A percentile compares a stretch with the other conserved stretches of the same genome.
phyloP scores from a whole-genome alignment of 2,888 invertebrate species.

The Herminia tarsipennalis region DNA sequence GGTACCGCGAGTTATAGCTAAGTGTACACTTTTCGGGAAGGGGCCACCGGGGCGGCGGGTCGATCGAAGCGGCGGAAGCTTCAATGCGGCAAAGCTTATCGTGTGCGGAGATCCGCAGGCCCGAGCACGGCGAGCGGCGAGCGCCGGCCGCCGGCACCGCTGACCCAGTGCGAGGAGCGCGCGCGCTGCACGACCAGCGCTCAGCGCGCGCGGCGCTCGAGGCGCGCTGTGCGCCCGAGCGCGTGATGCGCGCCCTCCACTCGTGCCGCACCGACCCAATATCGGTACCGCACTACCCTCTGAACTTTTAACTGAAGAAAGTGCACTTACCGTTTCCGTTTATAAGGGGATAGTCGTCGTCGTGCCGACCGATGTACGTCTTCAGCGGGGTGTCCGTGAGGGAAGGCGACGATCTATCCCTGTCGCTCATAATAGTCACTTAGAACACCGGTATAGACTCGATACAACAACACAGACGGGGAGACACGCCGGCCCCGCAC shows the following conservation, averaged over 20 bases:
- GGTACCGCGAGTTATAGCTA: constrained; percentile 44
- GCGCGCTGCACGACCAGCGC: constrained; percentile 43
- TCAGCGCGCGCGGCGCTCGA: constrained; percentile 6
- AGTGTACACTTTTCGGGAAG: constrained; percentile 54
- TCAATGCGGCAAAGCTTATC: constrained; percentile 75
- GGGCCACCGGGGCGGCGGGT: constrained; percentile 59
- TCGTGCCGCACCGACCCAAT: background rate
- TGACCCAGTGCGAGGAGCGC: constrained; percentile 26
- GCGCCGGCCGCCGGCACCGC: constrained; percentile 47
- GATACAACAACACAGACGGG: constrained; percentile 72
- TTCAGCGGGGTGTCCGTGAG: constrained; percentile 95
- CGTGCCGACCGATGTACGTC: constrained; percentile 93
- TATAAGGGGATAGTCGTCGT: constrained; percentile 91
- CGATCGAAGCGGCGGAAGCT: constrained; percentile 72
- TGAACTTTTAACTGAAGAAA: constrained; percentile 18
- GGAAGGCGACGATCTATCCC: constrained; percentile 95
- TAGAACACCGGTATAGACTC: constrained; percentile 65
- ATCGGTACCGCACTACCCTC: constrained; percentile 2
- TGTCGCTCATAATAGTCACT: constrained; percentile 94
- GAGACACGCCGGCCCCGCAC: constrained; percentile 77
- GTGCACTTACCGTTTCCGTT: constrained; percentile 89
- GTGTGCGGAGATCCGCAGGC: constrained; percentile 49
- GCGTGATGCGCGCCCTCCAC: constrained; percentile 5
- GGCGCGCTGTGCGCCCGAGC: constrained; percentile 5
- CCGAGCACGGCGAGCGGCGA: constrained; percentile 17